Evolutionary conservation across 2,888 invertebrate genomes (phyloP).

Genomic region (Lochmaea crataegi): DNA sequence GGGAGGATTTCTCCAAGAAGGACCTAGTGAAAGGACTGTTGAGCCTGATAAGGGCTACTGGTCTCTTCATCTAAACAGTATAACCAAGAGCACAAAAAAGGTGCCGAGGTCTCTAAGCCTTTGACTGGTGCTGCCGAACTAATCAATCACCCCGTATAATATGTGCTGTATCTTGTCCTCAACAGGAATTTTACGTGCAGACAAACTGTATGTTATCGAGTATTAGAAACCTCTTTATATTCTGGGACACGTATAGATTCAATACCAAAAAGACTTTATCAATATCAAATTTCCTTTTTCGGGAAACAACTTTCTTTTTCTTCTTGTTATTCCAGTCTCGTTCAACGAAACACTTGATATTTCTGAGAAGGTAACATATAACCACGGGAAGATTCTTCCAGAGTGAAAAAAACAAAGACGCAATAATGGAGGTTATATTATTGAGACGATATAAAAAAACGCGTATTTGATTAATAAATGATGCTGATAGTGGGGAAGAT

Average conservation of each 20-base stretch:
- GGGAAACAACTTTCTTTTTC: conserved; percentile 15
- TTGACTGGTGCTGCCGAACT: too few relatives aligned
- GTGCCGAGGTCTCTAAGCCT: too few relatives aligned
- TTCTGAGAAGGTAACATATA: conserved; percentile 10
- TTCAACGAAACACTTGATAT: conserved; percentile 13
- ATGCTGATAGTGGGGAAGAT: background rate
- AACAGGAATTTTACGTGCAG: background rate
- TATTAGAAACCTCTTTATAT: conserved; percentile 7
- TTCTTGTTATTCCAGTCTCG: conserved; percentile 8
- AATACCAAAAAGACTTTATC: conserved; percentile 9
- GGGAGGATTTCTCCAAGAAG: too few relatives aligned
- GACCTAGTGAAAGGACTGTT: too few relatives aligned
- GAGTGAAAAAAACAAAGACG: conserved; percentile 23
- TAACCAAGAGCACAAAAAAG: too few relatives aligned
- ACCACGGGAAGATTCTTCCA: conserved; percentile 2
- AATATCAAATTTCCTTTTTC: conserved; percentile 11
- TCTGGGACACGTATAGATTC: background rate
- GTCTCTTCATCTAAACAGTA: too few relatives aligned
- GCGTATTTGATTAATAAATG: conserved; percentile 64
- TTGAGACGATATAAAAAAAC: conserved; percentile 63
- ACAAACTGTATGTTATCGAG: background rate
- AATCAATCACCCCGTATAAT: too few relatives aligned
- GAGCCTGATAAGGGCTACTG: too few relatives aligned
- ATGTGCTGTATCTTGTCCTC: too few relatives aligned
- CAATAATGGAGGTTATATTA: conserved; percentile 60